phyloP scores from a whole-genome alignment of 2,888 invertebrate species.

The Myathropa florea region DNA sequence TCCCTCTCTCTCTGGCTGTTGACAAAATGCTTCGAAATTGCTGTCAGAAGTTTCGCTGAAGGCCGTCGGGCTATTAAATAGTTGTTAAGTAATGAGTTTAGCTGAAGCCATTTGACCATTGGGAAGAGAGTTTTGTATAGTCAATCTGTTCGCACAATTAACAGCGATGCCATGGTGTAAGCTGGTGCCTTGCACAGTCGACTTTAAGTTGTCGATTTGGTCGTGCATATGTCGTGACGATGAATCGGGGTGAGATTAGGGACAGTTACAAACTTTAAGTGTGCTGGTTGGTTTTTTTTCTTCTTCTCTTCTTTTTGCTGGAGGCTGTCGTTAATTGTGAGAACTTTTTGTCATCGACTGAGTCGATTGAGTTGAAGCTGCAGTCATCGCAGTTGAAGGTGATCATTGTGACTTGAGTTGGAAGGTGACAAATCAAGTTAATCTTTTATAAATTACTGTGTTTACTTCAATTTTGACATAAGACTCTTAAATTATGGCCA shows the following conservation, averaged over 20 bases:
- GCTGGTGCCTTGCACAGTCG: not conserved
- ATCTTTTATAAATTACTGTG: not conserved
- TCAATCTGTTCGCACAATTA: not conserved
- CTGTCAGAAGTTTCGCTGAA: slow-evolving; percentile 6
- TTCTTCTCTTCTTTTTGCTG: not conserved
- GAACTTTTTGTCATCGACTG: not conserved
- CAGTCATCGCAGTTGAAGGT: not conserved
- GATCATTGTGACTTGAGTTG: not conserved
- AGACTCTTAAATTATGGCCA: not conserved
- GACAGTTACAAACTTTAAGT: not conserved
- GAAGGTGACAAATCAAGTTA: not conserved
- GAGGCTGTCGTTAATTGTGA: not conserved
- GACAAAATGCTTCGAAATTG: not conserved
- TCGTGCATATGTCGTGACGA: too few relatives aligned
- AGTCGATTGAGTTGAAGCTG: too few relatives aligned
- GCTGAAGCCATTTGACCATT: not conserved
- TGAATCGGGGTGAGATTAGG: not conserved
- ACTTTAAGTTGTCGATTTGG: too few relatives aligned
- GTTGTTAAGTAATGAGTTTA: slow-evolving; percentile 4
- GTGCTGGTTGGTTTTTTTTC: too few relatives aligned
- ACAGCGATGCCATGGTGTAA: not conserved
- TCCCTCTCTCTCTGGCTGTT: not conserved
- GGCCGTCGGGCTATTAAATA: not conserved
- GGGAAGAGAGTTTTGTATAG: slow-evolving; percentile 10
- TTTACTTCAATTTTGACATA: not conserved